A percentile compares a stretch with the other conserved stretches of the same genome.
Conservation (phyloP, 2,113 vertebrate genomes). For the Anarhynchus alexandrinus region DNA sequence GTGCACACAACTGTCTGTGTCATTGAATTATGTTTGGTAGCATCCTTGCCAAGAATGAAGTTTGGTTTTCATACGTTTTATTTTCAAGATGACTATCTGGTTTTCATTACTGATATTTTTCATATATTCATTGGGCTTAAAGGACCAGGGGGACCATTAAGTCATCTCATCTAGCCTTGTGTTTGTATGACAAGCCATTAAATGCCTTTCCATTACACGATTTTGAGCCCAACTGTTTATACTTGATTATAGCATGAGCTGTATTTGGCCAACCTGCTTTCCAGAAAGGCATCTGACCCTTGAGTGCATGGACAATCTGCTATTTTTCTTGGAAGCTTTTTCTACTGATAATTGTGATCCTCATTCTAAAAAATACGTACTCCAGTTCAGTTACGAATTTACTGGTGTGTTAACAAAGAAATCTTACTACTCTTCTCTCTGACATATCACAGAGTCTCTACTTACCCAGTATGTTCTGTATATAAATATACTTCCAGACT, state of each 20-base stretch:
- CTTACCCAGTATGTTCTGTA: neutral
- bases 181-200: neutral
- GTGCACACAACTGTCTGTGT: neutral
- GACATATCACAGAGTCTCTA: neutral
- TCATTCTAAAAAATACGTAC: neutral
- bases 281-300: neutral
- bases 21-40: neutral
- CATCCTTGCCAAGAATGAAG: conserved; percentile 11
- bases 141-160: neutral
- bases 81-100: conserved; percentile 27
- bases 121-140: neutral
- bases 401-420: neutral
- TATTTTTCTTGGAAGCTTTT: neutral
- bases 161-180: neutral
- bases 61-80: neutral
- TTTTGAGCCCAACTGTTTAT: neutral
- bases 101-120: conserved; percentile 20
- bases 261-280: neutral
- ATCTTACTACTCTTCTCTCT: neutral
- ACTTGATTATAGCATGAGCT: neutral
- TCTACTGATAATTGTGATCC: neutral
- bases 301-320: neutral
- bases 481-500: neutral
- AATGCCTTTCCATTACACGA: neutral
- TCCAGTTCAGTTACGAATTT: neutral